phyloP scores from a whole-genome alignment of 2,888 invertebrate genomes.

The Isoperla grammatica region DNA sequence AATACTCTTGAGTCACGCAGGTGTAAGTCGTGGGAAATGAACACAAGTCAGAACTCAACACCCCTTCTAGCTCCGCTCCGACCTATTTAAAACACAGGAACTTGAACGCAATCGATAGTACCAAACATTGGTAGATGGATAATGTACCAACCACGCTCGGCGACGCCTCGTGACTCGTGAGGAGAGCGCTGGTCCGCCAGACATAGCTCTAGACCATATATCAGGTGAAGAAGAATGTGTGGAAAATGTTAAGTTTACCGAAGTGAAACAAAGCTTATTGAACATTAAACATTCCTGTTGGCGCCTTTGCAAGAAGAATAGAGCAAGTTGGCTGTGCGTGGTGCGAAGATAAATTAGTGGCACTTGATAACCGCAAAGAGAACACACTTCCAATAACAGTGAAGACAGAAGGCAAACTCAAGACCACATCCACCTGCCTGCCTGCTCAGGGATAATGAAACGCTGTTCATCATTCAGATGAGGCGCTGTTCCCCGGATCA shows the following conservation, averaged over 20 bases:
- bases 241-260: no score
- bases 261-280: no score
- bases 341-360: conserved; percentile 17
- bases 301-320: no score
- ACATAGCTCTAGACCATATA: no score
- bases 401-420: conserved; percentile 2
- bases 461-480: conserved; percentile 8
- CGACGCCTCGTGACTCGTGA: no score
- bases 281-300: no score
- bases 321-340: no score
- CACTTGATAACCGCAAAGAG: conserved; percentile 19
- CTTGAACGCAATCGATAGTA: neutral
- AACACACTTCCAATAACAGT: conserved; percentile 11
- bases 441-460: conserved; percentile 13
- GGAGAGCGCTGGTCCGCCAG: no score
- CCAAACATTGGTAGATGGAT: no score
- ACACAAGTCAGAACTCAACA: conserved; percentile 15
- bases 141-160: no score
- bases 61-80: neutral
- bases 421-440: conserved; percentile 3
- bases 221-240: no score
- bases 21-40: conserved; percentile 29
- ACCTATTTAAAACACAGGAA: conserved; percentile 7
- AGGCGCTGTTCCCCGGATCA: neutral
- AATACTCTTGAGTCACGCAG: conserved; percentile 29